A percentile compares a stretch with the other conserved stretches of the same genome.
phyloP scores from a whole-genome alignment of 2,888 invertebrate genomes.

The Xylota segnis region DNA sequence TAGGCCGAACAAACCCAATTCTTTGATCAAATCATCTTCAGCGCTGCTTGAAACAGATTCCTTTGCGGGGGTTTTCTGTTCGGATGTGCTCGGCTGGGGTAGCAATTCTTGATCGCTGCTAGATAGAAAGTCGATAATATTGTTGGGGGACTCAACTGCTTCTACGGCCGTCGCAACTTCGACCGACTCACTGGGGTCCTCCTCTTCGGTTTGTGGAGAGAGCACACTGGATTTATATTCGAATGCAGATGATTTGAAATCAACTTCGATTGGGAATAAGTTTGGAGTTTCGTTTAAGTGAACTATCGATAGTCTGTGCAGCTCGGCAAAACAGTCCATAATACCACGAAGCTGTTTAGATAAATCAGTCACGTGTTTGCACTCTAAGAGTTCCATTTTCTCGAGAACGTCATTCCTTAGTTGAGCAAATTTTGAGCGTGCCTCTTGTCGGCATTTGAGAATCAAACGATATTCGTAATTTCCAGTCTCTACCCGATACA shows the following conservation, averaged over 20 bases:
- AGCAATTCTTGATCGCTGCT: conserved; percentile 38
- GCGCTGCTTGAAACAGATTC: conserved; percentile 57
- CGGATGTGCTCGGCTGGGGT: conserved; percentile 34
- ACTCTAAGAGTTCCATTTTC: conserved; percentile 98
- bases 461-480: conserved; percentile 99
- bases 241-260: conserved; percentile 95
- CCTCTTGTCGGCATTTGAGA: conserved; percentile 97
- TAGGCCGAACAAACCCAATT: conserved; percentile 86
- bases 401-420: conserved; percentile 96
- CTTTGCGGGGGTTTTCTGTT: conserved; percentile 11
- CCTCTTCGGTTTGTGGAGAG: conserved; percentile 82
- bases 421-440: conserved; percentile 93
- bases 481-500: conserved; percentile 99
- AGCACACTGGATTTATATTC: conserved; percentile 89
- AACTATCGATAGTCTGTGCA: conserved; percentile 89
- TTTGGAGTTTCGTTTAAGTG: conserved; percentile 90
- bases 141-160: conserved; percentile 81
- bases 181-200: conserved; percentile 79
- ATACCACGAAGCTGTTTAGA: conserved; percentile 93
- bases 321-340: conserved; percentile 92
- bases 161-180: conserved; percentile 79
- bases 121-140: conserved; percentile 79
- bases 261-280: conserved; percentile 98
- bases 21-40: conserved; percentile 85
- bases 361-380: conserved; percentile 98